Evolutionary conservation across 2,113 vertebrate genomes (phyloP).

Genomic region (Raja brachyura): DNA sequence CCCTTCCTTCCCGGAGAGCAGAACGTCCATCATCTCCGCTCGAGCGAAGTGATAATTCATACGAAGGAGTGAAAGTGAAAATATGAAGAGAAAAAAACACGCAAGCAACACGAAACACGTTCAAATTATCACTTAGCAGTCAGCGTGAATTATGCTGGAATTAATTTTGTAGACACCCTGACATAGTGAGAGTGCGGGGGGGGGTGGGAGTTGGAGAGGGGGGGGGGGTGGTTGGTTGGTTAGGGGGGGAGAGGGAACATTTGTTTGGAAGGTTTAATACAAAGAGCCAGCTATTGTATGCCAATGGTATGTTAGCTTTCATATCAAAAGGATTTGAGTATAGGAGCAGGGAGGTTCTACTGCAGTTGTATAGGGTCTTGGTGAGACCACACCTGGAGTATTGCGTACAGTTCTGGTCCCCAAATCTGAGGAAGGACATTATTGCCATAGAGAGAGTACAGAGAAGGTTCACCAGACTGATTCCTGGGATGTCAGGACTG

Average conservation of each 20-base stretch:
- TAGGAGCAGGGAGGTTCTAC: too few species aligned
- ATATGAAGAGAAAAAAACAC: neutral
- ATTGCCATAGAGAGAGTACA: too few species aligned
- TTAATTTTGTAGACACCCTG: conserved; percentile 27
- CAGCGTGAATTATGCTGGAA: conserved; percentile 8
- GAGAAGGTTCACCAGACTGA: too few species aligned
- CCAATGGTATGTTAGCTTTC: too few species aligned
- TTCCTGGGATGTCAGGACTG: too few species aligned
- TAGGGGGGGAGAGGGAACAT: neutral
- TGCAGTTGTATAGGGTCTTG: too few species aligned
- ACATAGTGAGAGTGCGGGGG: neutral
- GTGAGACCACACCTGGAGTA: too few species aligned
- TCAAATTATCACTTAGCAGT: conserved; percentile 34
- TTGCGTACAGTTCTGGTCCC: too few species aligned
- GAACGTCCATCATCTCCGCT: neutral
- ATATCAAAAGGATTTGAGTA: too few species aligned
- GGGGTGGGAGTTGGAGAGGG: neutral
- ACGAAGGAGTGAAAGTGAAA: neutral
- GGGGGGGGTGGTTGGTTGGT: too few species aligned
- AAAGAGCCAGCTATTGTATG: too few species aligned
- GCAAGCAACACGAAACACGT: conserved; percentile 6
- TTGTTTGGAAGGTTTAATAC: neutral
- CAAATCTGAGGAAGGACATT: too few species aligned
- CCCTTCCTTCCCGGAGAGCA: neutral
- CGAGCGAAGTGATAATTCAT: conserved; percentile 29